phyloP scores from a whole-genome alignment of 2,888 invertebrate genomes.

The Polydrusus cervinus region DNA sequence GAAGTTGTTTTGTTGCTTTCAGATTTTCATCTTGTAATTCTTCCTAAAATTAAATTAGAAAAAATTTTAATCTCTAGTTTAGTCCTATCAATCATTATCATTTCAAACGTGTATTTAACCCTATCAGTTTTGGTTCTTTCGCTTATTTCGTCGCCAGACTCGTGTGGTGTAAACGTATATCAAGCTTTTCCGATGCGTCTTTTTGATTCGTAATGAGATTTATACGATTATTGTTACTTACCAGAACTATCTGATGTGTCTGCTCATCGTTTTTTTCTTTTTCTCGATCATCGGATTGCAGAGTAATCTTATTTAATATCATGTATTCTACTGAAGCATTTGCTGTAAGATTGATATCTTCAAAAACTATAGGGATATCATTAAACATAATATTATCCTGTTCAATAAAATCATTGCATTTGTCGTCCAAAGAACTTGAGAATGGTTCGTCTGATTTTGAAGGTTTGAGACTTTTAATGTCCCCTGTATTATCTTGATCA shows the following conservation, averaged over 20 bases:
- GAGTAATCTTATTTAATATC: too few relatives aligned
- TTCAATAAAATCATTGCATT: background rate
- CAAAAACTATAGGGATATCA: background rate
- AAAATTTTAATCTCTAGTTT: background rate
- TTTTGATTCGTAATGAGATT: too few relatives aligned
- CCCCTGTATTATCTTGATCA: background rate
- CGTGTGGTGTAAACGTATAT: too few relatives aligned
- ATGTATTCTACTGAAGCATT: too few relatives aligned
- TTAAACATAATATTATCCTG: background rate
- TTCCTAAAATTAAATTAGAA: background rate
- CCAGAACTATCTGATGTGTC: too few relatives aligned
- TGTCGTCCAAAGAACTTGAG: background rate
- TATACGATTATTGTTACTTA: too few relatives aligned
- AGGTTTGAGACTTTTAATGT: background rate
- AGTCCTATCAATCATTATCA: background rate
- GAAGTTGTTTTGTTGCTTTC: background rate
- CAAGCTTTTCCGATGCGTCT: too few relatives aligned
- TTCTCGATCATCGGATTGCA: background rate
- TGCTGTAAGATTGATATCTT: too few relatives aligned
- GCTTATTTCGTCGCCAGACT: too few relatives aligned
- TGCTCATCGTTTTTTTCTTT: background rate
- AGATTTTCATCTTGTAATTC: background rate
- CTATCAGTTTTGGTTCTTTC: too few relatives aligned
- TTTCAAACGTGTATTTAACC: too few relatives aligned
- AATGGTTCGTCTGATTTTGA: background rate